phyloP scores from a whole-genome alignment of 1,140 invertebrate genomes.

The Nasonia giraulti region DNA sequence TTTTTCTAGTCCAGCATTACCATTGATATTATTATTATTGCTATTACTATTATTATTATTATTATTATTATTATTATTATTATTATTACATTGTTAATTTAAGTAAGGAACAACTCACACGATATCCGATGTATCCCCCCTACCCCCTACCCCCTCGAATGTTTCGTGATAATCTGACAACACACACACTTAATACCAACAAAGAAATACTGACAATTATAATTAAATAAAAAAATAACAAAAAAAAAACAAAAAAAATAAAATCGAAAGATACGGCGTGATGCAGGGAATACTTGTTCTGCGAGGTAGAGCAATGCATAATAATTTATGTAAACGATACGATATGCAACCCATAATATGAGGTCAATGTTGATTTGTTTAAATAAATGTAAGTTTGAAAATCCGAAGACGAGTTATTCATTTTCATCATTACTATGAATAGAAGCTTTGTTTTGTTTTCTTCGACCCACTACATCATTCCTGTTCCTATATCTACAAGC shows the following conservation, averaged over 20 bases:
- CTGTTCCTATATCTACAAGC: no score
- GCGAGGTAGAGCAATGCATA: slow-evolving; percentile 69
- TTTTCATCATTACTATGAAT: background rate
- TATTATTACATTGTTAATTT: slow-evolving; percentile 42
- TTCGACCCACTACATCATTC: no score
- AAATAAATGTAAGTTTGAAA: slow-evolving; percentile 75
- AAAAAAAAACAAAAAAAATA: slow-evolving; percentile 15
- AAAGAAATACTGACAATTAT: slow-evolving; percentile 25
- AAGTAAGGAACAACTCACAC: slow-evolving; percentile 8
- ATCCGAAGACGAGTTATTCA: slow-evolving; percentile 54
- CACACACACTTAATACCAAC: slow-evolving; percentile 51
- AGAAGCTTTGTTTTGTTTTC: no score
- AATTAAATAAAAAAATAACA: slow-evolving; percentile 14
- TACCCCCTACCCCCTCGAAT: slow-evolving; percentile 46
- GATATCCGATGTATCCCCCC: slow-evolving; percentile 50
- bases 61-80: background rate
- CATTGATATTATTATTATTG: slow-evolving; percentile 29
- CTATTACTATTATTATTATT: background rate
- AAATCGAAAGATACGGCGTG: slow-evolving; percentile 57
- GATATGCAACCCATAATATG: slow-evolving; percentile 74
- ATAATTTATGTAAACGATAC: slow-evolving; percentile 72
- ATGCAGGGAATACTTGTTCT: slow-evolving; percentile 68
- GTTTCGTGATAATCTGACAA: slow-evolving; percentile 53
- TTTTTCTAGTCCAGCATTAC: slow-evolving; percentile 47
- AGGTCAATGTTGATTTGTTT: slow-evolving; percentile 76